Evolutionary conservation across 2,797 vertebrate species (phyloP).

Genomic region (Echeneis naucrates): DNA sequence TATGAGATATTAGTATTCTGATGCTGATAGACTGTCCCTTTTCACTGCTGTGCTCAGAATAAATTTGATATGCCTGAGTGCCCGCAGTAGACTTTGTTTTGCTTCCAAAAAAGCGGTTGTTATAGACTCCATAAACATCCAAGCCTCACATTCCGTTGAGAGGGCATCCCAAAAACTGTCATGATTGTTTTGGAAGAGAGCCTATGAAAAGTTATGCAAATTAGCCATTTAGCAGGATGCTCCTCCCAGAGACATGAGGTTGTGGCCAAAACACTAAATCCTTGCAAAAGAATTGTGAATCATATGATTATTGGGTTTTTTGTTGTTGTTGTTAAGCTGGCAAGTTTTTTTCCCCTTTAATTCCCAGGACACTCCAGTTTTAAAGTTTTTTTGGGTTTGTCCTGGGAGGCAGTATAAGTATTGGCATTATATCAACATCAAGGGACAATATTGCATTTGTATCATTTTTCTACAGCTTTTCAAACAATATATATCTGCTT

Average conservation of each 20-base stretch:
- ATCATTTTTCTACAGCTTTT: neutral
- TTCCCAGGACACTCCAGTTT: constrained; percentile 3
- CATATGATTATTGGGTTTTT: constrained; percentile 22
- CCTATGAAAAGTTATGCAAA: constrained; percentile 54
- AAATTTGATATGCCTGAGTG: constrained; percentile 67
- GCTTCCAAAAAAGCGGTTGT: constrained; percentile 65
- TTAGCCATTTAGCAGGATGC: constrained; percentile 37
- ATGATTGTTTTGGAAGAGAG: constrained; percentile 58
- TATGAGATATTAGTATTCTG: constrained; percentile 71
- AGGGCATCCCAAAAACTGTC: constrained; percentile 40
- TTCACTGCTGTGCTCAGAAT: constrained; percentile 64
- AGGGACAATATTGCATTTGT: neutral
- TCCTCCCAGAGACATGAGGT: constrained; percentile 39
- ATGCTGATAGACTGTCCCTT: constrained; percentile 65
- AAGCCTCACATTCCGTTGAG: constrained; percentile 34
- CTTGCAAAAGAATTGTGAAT: constrained; percentile 27
- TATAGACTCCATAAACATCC: constrained; percentile 65
- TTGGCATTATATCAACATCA: neutral
- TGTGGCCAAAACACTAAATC: constrained; percentile 48
- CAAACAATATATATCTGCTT: neutral
- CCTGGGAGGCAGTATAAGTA: neutral
- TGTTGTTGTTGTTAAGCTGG: neutral
- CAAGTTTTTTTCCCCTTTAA: constrained; percentile 8
- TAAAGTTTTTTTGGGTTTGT: constrained; percentile 1
- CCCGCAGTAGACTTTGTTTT: constrained; percentile 66